A percentile compares a stretch with the other conserved stretches of the same genome.
Conservation (phyloP, 2,113 vertebrate genomes). For the Plotosus lineatus region DNA sequence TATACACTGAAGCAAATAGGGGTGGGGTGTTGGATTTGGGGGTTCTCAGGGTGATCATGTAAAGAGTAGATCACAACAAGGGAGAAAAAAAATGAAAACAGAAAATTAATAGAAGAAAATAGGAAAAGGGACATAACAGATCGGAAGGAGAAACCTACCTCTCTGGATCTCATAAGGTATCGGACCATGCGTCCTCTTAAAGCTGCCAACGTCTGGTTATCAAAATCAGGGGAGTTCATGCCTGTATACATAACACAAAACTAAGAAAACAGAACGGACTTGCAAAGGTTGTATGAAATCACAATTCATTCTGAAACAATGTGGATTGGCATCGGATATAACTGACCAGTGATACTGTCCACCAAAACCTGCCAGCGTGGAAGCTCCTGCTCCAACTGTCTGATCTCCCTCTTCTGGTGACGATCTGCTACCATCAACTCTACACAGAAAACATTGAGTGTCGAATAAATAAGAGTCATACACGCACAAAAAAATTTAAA, state of each 20-base stretch:
- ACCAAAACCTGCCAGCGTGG: constrained; percentile 94
- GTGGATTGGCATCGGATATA: not conserved
- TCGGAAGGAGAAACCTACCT: constrained; percentile 66
- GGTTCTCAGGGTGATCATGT: too few relatives aligned
- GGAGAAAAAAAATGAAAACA: not conserved
- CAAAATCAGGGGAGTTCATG: constrained; percentile 94
- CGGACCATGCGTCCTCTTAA: constrained; percentile 91
- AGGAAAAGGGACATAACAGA: not conserved
- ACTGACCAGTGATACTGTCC: constrained; percentile 89
- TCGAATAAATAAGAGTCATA: not conserved
- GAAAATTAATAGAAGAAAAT: not conserved
- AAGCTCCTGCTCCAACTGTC: constrained; percentile 91
- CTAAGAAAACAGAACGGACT: not conserved
- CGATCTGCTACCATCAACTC: constrained; percentile 91
- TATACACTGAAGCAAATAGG: too few relatives aligned
- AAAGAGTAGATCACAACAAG: not conserved
- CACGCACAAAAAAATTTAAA: too few relatives aligned
- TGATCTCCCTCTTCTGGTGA: constrained; percentile 91
- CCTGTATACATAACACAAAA: constrained; percentile 64
- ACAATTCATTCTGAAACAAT: not conserved
- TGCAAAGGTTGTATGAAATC: not conserved
- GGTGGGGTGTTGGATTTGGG: too few relatives aligned
- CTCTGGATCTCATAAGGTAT: constrained; percentile 92
- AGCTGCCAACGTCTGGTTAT: constrained; percentile 92
- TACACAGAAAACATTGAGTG: constrained; percentile 49